Base-by-base conservation (phyloP, 2,113 vertebrate species). In the Gymnogyps californianus region DNA sequence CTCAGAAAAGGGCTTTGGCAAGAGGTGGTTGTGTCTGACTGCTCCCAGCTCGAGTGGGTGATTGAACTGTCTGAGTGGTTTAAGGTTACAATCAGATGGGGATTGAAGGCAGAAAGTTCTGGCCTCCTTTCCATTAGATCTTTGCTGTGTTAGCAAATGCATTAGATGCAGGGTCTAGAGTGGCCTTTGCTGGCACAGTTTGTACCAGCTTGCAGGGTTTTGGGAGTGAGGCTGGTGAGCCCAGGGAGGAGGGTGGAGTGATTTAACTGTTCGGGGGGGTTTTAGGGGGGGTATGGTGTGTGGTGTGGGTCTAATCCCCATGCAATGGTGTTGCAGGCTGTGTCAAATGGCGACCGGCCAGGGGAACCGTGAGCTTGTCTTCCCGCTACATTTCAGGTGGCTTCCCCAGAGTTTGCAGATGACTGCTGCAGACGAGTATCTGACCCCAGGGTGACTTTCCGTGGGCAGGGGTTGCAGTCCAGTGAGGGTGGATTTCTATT, bases 271-370 rank as follows among this genome's bases (percentile, higher is more conserved):
- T 29, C 3, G 16, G 13, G 31, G 2, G 16, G 13, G 28, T 38
- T 38, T 7, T 38, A 38, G 38, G 38, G 38, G 38, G 38, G 38
- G 38, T 38, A 38, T 38, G 38, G 38, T 7, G 38, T 38, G 38
- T 38, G n/a, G 59, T 19, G 47, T 24, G 38, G 34, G 10, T 80
- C 26, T 52, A 20, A 58, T 49, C 6, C 19, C 32, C 1, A 0
- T 54, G 66, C 34, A 24, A 0, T 29, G 58, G 21, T 8, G 22
- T 19, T 58, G 34, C 44, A 54, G 62, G 25, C 44, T 79, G 40
- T 2, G 4, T 22, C 2, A 3, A 66, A 36, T 11, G 25, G 34
- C 0, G 0, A 17, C 34, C 1, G 6, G 51, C 17, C 51, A 7
- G 24, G 18, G 52, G 18, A 80, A 15, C 66, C 17, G 1, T 42